Evolutionary conservation across 2,797 vertebrate species (phyloP).

Genomic region (Florisuga fusca): DNA sequence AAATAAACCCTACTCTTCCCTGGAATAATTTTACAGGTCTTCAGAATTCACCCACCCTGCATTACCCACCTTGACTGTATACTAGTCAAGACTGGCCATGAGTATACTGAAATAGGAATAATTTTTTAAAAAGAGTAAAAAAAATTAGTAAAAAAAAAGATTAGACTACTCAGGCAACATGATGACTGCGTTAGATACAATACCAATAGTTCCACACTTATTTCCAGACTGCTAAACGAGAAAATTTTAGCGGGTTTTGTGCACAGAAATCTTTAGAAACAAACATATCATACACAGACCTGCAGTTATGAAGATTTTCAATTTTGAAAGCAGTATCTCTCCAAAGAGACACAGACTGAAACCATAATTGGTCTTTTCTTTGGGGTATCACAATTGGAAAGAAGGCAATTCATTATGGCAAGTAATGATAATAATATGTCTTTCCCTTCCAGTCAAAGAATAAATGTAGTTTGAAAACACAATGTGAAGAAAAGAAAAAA

Average conservation of each 20-base stretch:
- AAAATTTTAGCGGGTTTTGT: not conserved
- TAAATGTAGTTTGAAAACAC: not conserved
- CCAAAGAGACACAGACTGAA: not conserved
- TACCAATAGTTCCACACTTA: not conserved
- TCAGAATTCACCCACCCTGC: not conserved
- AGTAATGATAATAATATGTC: not conserved
- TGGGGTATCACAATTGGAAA: not conserved
- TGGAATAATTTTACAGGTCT: not conserved
- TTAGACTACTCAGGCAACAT: not conserved
- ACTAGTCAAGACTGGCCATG: not conserved
- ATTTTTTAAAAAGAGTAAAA: not conserved
- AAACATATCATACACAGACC: not conserved
- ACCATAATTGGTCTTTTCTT: not conserved
- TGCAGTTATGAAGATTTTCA: not conserved
- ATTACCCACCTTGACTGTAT: not conserved
- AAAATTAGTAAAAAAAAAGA: not conserved
- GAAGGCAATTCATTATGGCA: not conserved
- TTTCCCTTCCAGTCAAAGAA: not conserved
- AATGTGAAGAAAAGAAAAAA: not conserved
- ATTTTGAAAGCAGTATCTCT: not conserved
- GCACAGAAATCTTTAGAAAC: not conserved
- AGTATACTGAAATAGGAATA: not conserved
- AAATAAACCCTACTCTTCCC: not conserved
- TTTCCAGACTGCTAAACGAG: not conserved
- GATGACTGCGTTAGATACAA: not conserved